Evolutionary conservation across 1,140 invertebrate genomes (phyloP).

Genomic region (Hestina assimilis): DNA sequence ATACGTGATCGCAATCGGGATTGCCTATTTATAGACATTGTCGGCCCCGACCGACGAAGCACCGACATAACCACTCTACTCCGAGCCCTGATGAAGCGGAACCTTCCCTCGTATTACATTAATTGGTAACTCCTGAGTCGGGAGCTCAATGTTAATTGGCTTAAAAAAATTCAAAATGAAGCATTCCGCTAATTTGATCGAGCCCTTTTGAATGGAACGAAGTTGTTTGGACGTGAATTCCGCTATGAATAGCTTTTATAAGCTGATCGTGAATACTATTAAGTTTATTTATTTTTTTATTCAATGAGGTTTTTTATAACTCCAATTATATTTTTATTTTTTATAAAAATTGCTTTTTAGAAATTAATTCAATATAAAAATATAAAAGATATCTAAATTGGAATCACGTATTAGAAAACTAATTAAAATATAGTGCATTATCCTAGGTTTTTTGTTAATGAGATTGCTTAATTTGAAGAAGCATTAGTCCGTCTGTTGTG

Average conservation of each 20-base stretch:
- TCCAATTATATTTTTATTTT: too few species aligned
- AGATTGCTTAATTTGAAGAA: too few species aligned
- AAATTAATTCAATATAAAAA: too few species aligned
- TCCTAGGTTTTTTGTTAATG: too few species aligned
- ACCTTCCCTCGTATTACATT: slow-evolving; percentile 14
- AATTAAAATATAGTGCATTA: too few species aligned
- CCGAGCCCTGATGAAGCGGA: slow-evolving; percentile 30
- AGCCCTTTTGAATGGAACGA: slow-evolving; percentile 41
- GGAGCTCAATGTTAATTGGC: slow-evolving; percentile 40
- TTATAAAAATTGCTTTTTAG: too few species aligned
- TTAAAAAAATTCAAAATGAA: slow-evolving; percentile 55
- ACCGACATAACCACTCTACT: slow-evolving; percentile 38
- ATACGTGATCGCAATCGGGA: slow-evolving; percentile 70
- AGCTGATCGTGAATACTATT: slow-evolving; percentile 14
- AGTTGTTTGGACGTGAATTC: slow-evolving; percentile 54
- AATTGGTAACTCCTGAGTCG: slow-evolving; percentile 18
- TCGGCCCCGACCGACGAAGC: slow-evolving; percentile 45
- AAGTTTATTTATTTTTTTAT: neutral
- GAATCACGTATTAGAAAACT: too few species aligned
- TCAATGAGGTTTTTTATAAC: neutral
- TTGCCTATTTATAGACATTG: slow-evolving; percentile 75
- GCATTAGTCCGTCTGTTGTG: too few species aligned
- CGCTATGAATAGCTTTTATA: slow-evolving; percentile 41
- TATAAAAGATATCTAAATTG: too few species aligned
- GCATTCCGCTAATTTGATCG: slow-evolving; percentile 60